A percentile compares a stretch with the other conserved stretches of the same genome.
Evolutionary conservation across 2,113 vertebrate species (phyloP).

Genomic region (Nothocercus julius): DNA sequence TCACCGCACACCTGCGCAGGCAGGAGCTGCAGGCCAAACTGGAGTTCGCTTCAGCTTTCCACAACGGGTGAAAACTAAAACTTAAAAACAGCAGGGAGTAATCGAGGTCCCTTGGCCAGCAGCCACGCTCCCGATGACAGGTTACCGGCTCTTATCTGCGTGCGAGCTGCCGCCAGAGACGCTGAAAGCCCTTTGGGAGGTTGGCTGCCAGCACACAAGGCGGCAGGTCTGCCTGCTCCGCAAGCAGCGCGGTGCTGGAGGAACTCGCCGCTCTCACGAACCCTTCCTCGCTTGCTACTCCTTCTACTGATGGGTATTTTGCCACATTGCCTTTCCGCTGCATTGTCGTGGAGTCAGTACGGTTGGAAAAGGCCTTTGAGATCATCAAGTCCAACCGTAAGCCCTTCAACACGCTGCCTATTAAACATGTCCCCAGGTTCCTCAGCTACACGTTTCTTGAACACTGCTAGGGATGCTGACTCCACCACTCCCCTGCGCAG

Average conservation of each 20-base stretch:
- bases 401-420: no score
- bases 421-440: no score
- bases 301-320: background rate
- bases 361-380: no score
- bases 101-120: background rate
- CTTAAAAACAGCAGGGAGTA: slow-evolving; percentile 8
- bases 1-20: background rate
- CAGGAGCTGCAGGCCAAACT: slow-evolving; percentile 33
- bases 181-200: background rate
- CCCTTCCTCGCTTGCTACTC: background rate
- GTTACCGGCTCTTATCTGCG: background rate
- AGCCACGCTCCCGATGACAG: background rate
- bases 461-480: no score
- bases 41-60: slow-evolving; percentile 11
- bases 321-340: background rate
- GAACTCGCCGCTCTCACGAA: background rate
- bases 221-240: fast-evolving
- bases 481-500: no score
- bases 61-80: slow-evolving; percentile 31
- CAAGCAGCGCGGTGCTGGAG: background rate
- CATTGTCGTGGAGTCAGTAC: fast-evolving
- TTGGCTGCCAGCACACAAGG: background rate
- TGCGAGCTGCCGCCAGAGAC: background rate
- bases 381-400: no score
- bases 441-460: no score